Base-by-base conservation (phyloP, 2,888 invertebrate species). In the Panopea generosa region DNA sequence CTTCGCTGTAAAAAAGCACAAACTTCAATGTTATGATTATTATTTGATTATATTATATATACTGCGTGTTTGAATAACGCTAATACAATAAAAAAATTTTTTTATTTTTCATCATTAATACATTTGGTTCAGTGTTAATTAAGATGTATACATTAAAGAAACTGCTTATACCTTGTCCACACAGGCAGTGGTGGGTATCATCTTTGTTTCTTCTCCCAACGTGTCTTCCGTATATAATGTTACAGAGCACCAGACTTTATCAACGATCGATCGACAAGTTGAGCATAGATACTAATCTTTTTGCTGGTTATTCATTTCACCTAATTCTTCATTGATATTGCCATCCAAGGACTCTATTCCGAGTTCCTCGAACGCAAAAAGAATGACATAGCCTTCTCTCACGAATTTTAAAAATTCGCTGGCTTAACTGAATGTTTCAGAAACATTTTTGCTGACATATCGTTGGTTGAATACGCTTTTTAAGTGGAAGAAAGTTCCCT, bases 401-500 rank as follows among this genome's bases (percentile, higher is more conserved):
- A 53, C 59, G 47, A 69, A 69, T 24, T 49, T 55, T 7, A 75
- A 16, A 11, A 82, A 72, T 0, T 75, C 75, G 7, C 57, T 14
- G 11, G 53, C 72, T 47, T 77, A 61, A 20, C 72, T 69, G 53
- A 77, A 77, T 6, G 62, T 43, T 29, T 77, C 61, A 2, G 69
- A 55, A 1, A 79, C 70, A 49, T 79, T 56, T 22, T 72, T 68
- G 6, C 45, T 55, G 6, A 82, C 76, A 24, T 50, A 49, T 20
- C 73, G 53, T 2, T 68, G 61, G 16, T 67, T 65, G 47, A 76
- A 76, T 0, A 66, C 11, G 38, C 72, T 70, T 40, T 50, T 62
- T 33, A 77, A 14, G 20, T 83, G 68, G 26, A 43, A 77, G 1
- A 82, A 47, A 11, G 84, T 82, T 9, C 84, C 82, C 47, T 73